A percentile compares a stretch with the other conserved stretches of the same genome.
These are phyloP conservation scores for Aurelia aurita complex sp. Pacific DNA, from an alignment of 30 jellyfish, hydroid and myxozoan species.

Conservation along the genomic window DNA sequence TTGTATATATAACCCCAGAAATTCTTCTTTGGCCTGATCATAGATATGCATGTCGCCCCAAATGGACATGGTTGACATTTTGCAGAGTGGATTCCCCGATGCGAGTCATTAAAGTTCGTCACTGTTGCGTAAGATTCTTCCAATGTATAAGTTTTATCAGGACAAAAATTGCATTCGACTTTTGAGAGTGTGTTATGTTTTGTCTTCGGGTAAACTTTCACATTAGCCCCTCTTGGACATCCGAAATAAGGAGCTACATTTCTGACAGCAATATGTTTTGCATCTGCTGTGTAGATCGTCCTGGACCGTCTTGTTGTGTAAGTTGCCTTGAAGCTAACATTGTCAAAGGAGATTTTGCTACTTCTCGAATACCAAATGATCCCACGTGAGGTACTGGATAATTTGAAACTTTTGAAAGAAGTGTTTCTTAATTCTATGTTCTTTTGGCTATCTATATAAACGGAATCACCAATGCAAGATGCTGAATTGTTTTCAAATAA, in stretches of 20 bases:
- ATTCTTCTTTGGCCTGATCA: neutral
- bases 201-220: neutral
- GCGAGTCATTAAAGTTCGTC: neutral
- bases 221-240: neutral
- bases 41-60: slow-evolving; percentile 6
- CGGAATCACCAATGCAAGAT: neutral
- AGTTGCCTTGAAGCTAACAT: neutral
- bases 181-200: neutral
- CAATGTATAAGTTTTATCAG: neutral
- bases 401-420: neutral
- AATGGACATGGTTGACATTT: slow-evolving; percentile 14
- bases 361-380: neutral
- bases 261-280: neutral
- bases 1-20: slow-evolving; percentile 31
- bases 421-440: neutral
- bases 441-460: neutral
- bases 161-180: neutral
- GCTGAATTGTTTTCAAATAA: neutral
- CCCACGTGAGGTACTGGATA: neutral
- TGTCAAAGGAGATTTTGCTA: neutral
- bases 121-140: neutral
- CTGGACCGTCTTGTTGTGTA: neutral
- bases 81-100: neutral
- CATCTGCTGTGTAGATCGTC: neutral
- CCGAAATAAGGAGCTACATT: neutral